Evolutionary conservation across 1,140 invertebrate genomes (phyloP).

Genomic region (Tetramorium simillimum): DNA sequence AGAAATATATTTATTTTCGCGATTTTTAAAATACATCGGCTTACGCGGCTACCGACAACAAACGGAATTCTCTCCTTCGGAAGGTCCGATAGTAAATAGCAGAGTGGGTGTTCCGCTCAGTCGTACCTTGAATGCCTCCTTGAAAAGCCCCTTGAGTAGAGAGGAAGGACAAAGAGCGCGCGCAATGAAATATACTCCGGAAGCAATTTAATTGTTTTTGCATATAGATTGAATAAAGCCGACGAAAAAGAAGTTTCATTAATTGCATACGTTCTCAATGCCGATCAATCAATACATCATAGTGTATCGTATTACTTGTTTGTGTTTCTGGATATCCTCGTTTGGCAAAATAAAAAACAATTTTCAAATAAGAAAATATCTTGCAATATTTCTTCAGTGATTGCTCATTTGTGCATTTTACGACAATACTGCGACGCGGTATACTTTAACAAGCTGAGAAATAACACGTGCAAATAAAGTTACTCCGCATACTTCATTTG

Average conservation of each 20-base stretch:
- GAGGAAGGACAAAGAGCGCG: conserved; percentile 20
- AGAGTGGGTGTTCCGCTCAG: not conserved
- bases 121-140: conserved; percentile 35
- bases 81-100: conserved; percentile 13
- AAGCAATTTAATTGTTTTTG: conserved; percentile 48
- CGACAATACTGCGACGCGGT: not conserved
- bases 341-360: not conserved
- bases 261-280: conserved; percentile 5
- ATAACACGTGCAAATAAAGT: not conserved
- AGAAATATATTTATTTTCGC: not conserved
- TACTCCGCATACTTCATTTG: not conserved
- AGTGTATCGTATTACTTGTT: not conserved
- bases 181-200: not conserved
- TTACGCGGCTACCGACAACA: not conserved
- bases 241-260: not conserved
- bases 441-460: not conserved
- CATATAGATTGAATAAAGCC: conserved; percentile 26
- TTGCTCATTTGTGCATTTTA: not conserved
- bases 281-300: not conserved
- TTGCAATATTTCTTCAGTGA: not conserved
- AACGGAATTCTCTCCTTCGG: not conserved
- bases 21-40: not conserved
- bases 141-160: conserved; percentile 3
- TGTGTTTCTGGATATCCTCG: not conserved
- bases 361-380: not conserved